Evolutionary conservation across 2,797 vertebrate genomes (phyloP), one percentile per base, ranked within the genome.

Genomic region (Bucorvus abyssinicus): DNA sequence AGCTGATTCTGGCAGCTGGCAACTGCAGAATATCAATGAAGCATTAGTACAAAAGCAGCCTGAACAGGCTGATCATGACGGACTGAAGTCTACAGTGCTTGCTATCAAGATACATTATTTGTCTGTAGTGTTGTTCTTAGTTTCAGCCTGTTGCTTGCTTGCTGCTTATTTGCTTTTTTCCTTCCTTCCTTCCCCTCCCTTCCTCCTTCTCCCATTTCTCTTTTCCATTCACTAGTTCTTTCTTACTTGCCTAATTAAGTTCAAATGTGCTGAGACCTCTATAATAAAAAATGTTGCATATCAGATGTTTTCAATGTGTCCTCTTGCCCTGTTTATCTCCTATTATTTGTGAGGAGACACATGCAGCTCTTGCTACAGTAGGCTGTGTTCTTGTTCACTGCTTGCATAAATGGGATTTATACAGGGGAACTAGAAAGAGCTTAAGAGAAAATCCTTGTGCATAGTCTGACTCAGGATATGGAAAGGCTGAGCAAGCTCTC

Each of bases 1-100:
- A 75, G 23, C 71, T 85, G 70, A 64, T 93, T 91, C 87, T 87
- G 89, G 65, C 76, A 94, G 50, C 79, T 92, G 60, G 42, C 63
- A 89, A 68, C 36, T 77, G 18, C 36, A 71, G 84, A 88, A 84
- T 96, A 96, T 91, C 96, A 91, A 96, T 87, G 85, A 95, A 89
- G 65, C 42, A 74, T 34, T 75, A 86, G 42, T 75, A 74, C 50
- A 85, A 45, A 61, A 95, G 11, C 69, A 52, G 34, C 82, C 78
- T 93, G 92, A 91, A 73, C n/a, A 79, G 45, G 38, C 73, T 95
- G 80, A 85, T 85, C 65, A 34, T 87, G 81, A 70, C 78, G 91
- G 65, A 86, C 81, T 92, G 85, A 77, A 84, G 53, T 64, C 47
- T 84, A 18, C 7, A 20, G 84, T 77, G 36, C 50, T 24, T 89